phyloP scores from a whole-genome alignment of 2,888 invertebrate species.

The Meiosimyza platycephala region DNA sequence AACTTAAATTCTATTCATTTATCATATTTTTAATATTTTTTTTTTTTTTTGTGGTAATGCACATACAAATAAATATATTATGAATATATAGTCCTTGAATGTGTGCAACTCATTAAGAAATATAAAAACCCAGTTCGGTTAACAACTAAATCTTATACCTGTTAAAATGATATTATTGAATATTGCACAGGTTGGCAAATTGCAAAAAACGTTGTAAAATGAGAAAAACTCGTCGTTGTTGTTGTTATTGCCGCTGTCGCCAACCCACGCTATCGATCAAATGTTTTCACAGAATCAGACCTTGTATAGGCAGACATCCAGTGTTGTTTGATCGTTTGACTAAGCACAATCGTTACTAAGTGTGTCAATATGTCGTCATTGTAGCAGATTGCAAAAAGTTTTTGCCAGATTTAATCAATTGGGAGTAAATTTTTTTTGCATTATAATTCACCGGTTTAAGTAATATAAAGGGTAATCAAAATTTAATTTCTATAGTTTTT shows the following conservation, averaged over 20 bases:
- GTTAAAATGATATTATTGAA: not conserved
- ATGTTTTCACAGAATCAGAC: constrained; percentile 24
- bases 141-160: too few relatives aligned
- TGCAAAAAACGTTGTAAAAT: constrained; percentile 2
- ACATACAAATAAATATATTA: too few relatives aligned
- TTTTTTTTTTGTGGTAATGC: too few relatives aligned
- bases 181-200: constrained; percentile 23
- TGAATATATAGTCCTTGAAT: not conserved
- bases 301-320: constrained; percentile 30
- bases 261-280: constrained; percentile 13
- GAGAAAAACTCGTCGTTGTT: not conserved
- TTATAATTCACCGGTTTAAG: too few relatives aligned
- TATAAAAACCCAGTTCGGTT: too few relatives aligned
- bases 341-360: constrained; percentile 17
- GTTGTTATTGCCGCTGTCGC: too few relatives aligned
- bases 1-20: too few relatives aligned
- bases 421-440: too few relatives aligned
- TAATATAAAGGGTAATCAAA: too few relatives aligned
- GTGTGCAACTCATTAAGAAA: not conserved
- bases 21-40: too few relatives aligned
- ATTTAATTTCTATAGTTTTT: too few relatives aligned
- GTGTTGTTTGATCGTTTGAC: constrained; percentile 18
- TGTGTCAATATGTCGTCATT: constrained; percentile 30
- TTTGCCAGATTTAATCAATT: not conserved
- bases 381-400: constrained; percentile 5